Base-by-base conservation (phyloP, 1,140 invertebrate genomes). In the Lasioglossum albipes region DNA sequence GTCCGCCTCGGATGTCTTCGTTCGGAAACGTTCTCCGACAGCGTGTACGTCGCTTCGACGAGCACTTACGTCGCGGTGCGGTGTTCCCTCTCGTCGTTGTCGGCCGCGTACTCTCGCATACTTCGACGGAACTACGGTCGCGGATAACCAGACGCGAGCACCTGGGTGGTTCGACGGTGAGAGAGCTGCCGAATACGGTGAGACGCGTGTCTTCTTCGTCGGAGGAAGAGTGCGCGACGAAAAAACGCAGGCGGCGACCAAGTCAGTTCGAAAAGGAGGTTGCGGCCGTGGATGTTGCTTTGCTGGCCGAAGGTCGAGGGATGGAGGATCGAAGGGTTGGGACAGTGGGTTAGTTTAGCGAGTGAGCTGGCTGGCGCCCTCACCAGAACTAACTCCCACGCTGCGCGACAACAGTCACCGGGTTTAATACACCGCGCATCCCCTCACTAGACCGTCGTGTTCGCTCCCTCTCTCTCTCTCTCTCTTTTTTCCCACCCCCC, bases 331-430 rank as follows among this genome's bases (percentile, higher is more conserved):
- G 87, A 87, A 88, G 90, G 87, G 83, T 82, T 82, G 82, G 86
- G 83, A 84, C 82, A 78, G 86, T 88, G 89, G 88, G 87, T 90
- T 89, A 92, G 87, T 90, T 91, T 85, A 89, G 87, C 86, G 83
- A 90, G 91, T 88, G 91, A 92, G 90, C 91, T 90, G 92, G 90
- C 91, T 93, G 91, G 92, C 92, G 92, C 91, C 92, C 91, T 91
- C 91, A 91, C 91, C 89, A 90, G 91, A 92, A 93, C 91, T 93
- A 92, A 92, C 91, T 91, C 92, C 91, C 91, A 92, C 91, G 91
- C 91, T 92, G 91, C 91, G 91, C 91, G 90, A 81, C 81, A 76
- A 85, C 77, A 85, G 77, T 87, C 87, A 87, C 83, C 85, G 73
- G 84, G 89, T 91, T 88, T 87, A 88, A 90, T 88, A 87, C 90